A percentile compares a stretch with the other conserved stretches of the same genome.
These are phyloP conservation scores for Atta colombica DNA, from an alignment of 1,140 invertebrate species.

Conservation along the genomic window DNA sequence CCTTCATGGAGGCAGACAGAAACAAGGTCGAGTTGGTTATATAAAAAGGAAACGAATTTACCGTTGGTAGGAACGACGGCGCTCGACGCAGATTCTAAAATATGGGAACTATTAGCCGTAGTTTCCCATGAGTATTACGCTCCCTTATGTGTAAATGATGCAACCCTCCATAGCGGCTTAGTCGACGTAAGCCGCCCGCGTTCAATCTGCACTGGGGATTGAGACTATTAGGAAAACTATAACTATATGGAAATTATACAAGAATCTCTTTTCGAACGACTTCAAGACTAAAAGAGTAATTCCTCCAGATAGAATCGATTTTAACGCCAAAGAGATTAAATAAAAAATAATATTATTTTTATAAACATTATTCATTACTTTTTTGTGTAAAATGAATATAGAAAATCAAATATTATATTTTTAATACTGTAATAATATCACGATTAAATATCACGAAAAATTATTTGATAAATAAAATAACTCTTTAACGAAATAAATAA, in stretches of 20 bases:
- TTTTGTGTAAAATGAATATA: not conserved
- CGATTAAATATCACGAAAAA: not conserved
- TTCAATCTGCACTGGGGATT: conserved; percentile 48
- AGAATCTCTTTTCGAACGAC: not conserved
- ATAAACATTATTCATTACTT: conserved; percentile 11
- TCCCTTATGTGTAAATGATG: conserved; percentile 82
- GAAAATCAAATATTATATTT: conserved; percentile 1
- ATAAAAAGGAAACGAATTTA: conserved; percentile 45
- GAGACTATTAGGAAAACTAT: conserved; percentile 35
- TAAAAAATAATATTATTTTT: not conserved
- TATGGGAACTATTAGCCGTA: conserved; percentile 83
- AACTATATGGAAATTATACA: conserved; percentile 34
- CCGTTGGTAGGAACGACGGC: conserved; percentile 61
- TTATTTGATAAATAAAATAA: not conserved
- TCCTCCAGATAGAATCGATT: conserved; percentile 6
- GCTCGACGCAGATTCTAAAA: conserved; percentile 79
- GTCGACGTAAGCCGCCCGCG: conserved; percentile 4
- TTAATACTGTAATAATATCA: not conserved
- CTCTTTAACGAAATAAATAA: not conserved
- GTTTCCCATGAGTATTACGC: conserved; percentile 76
- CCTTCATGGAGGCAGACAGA: conserved; percentile 26
- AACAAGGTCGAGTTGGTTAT: conserved; percentile 33
- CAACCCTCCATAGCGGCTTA: conserved; percentile 44
- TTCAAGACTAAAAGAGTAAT: not conserved
- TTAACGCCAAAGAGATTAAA: not conserved